Evolutionary conservation across 2,797 vertebrate genomes (phyloP).

Genomic region (Paguma larvata): DNA sequence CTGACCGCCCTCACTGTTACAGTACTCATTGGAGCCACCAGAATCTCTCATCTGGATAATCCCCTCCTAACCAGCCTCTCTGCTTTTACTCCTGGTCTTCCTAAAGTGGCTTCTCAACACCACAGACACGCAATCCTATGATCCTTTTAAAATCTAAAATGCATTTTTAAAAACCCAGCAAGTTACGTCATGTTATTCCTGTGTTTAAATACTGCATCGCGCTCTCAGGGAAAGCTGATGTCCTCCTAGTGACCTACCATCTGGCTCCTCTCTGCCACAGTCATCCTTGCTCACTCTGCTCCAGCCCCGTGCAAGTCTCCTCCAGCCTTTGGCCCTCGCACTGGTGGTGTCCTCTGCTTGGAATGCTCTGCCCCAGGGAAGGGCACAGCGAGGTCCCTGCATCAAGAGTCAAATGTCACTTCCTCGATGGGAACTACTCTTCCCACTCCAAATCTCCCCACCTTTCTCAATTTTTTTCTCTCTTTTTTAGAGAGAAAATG

Average conservation of each 20-base stretch:
- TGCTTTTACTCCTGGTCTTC: not conserved
- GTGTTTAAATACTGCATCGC: not conserved
- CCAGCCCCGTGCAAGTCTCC: fast-evolving
- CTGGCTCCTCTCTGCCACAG: not conserved
- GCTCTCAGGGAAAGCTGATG: not conserved
- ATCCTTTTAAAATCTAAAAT: not conserved
- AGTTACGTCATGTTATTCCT: not conserved
- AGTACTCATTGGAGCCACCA: fast-evolving
- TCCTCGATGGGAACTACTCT: not conserved
- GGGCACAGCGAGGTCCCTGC: not conserved
- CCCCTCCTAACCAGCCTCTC: not conserved
- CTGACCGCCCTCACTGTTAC: too few species aligned
- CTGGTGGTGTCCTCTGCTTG: not conserved
- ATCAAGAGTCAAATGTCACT: not conserved
- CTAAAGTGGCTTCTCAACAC: not conserved
- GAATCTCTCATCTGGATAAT: not conserved
- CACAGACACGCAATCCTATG: not conserved
- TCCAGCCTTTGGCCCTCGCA: not conserved
- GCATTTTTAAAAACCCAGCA: not conserved
- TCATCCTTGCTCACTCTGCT: too few species aligned
- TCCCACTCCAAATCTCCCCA: not conserved
- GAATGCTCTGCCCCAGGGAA: not conserved
- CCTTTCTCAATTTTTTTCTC: not conserved
- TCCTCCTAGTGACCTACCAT: fast-evolving
- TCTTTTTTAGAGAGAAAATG: too few species aligned